These are phyloP conservation scores for Barbus barbus DNA, from an alignment of 2,113 vertebrate species.

Conservation along the genomic window DNA sequence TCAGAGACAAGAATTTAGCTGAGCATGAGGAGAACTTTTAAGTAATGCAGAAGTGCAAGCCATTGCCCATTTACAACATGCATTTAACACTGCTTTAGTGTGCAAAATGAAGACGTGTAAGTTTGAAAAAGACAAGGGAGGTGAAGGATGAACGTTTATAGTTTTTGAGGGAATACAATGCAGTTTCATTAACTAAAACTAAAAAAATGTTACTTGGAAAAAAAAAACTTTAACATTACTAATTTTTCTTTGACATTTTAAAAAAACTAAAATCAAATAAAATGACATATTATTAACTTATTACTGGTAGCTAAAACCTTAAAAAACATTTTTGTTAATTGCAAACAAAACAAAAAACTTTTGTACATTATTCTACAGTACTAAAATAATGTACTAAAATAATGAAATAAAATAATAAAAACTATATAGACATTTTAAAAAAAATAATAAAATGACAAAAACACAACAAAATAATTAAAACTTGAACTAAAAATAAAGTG, in stretches of 20 bases:
- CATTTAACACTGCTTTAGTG: not conserved
- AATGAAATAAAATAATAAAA: not conserved
- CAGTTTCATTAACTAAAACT: not conserved
- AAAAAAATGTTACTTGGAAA: too few relatives aligned
- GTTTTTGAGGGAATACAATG: not conserved
- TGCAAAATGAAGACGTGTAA: constrained; percentile 28
- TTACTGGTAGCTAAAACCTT: too few relatives aligned
- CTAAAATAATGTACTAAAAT: too few relatives aligned
- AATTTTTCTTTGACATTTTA: too few relatives aligned
- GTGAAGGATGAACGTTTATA: not conserved
- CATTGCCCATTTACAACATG: constrained; percentile 54
- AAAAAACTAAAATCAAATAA: too few relatives aligned
- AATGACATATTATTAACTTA: too few relatives aligned
- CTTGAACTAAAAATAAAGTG: not conserved
- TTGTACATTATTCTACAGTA: too few relatives aligned
- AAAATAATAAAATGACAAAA: too few relatives aligned
- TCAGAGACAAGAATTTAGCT: constrained; percentile 10
- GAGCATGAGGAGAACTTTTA: constrained; percentile 40
- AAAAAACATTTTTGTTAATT: too few relatives aligned
- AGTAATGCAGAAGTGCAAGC: constrained; percentile 53
- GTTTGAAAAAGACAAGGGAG: not conserved
- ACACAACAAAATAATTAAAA: not conserved
- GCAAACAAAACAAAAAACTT: too few relatives aligned
- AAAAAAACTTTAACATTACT: too few relatives aligned
- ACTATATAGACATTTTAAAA: not conserved